Percentiles rank a stretch among this genome's conserved stretches.
These are phyloP conservation scores for Premnoplex brunnescens DNA, from an alignment of 2,797 vertebrate genomes.

Conservation along the genomic window DNA sequence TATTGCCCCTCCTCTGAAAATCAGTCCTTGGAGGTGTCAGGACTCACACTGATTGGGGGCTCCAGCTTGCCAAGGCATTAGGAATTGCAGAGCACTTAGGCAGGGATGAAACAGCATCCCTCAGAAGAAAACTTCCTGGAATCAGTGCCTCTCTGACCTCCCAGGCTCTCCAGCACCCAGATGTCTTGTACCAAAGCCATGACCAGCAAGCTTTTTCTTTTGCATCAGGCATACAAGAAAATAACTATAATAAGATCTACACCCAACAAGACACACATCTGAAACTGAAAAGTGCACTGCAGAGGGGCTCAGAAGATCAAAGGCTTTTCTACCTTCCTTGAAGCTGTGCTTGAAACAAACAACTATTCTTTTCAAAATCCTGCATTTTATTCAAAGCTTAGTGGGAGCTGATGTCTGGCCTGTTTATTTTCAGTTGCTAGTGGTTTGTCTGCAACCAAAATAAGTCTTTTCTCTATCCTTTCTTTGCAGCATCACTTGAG, in stretches of 20 bases:
- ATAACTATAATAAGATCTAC: not conserved
- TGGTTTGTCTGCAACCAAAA: not conserved
- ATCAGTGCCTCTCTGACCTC: not conserved
- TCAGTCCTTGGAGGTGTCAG: not conserved
- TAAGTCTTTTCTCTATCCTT: not conserved
- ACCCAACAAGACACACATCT: not conserved
- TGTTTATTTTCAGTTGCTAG: constrained; percentile 29
- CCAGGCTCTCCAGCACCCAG: not conserved
- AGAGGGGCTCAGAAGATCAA: constrained; percentile 27
- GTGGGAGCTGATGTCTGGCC: not conserved
- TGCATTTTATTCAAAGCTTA: constrained; percentile 54
- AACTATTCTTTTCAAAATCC: not conserved
- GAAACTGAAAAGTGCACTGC: constrained; percentile 4
- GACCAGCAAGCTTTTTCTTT: not conserved
- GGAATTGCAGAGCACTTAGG: not conserved
- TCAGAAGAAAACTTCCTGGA: not conserved
- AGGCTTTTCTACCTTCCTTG: constrained; percentile 41
- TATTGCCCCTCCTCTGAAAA: not conserved
- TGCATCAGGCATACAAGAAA: not conserved
- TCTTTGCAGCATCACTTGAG: not conserved
- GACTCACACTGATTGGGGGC: not conserved
- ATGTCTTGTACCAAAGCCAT: not conserved
- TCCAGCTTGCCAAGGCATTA: not conserved
- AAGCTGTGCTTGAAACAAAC: constrained; percentile 45
- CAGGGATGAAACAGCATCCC: not conserved